A percentile compares a stretch with the other conserved stretches of the same genome.
phyloP scores from a whole-genome alignment of 92 coral and sea anemone genomes.

The Zoanthus sociatus region DNA sequence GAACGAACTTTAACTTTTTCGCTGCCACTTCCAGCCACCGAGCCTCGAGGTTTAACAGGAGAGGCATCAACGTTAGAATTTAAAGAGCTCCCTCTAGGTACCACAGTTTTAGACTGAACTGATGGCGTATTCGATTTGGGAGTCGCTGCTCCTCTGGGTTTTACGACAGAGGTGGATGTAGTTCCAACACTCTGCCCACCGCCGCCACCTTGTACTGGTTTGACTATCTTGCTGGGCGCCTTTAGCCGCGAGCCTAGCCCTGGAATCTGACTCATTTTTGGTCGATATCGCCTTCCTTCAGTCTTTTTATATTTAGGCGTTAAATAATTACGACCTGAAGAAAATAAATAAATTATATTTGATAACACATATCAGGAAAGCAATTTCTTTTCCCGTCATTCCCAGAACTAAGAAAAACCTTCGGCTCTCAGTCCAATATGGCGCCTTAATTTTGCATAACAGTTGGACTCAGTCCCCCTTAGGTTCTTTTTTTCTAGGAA shows the following conservation, averaged over 20 bases:
- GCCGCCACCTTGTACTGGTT: slow-evolving; percentile 90
- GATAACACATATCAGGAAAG: background rate
- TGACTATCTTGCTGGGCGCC: slow-evolving; percentile 79
- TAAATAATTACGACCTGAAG: slow-evolving; percentile 19
- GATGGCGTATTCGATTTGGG: slow-evolving; percentile 61
- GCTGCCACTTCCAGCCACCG: slow-evolving; percentile 66
- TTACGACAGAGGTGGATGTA: slow-evolving; percentile 61
- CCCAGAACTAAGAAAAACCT: slow-evolving; percentile 31
- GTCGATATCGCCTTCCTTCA: slow-evolving; percentile 25
- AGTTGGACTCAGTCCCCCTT: slow-evolving; percentile 12
- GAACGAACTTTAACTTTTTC: slow-evolving; percentile 48
- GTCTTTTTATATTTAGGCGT: slow-evolving; percentile 14
- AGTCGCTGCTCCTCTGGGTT: slow-evolving; percentile 76
- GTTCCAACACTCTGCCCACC: slow-evolving; percentile 68
- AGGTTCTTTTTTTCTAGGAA: background rate
- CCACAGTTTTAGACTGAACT: slow-evolving; percentile 57
- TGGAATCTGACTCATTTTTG: slow-evolving; percentile 87
- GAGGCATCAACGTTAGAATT: slow-evolving; percentile 55
- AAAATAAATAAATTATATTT: slow-evolving; percentile 10
- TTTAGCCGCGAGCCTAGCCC: slow-evolving; percentile 77
- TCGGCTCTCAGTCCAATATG: slow-evolving; percentile 49
- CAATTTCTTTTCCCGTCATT: slow-evolving; percentile 34
- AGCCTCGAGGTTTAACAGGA: slow-evolving; percentile 74
- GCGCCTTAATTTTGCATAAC: slow-evolving; percentile 44
- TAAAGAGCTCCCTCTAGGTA: slow-evolving; percentile 62